These are phyloP conservation scores for Apistogramma diplotaenia DNA, from an alignment of 2,113 vertebrate species.

Conservation along the genomic window DNA sequence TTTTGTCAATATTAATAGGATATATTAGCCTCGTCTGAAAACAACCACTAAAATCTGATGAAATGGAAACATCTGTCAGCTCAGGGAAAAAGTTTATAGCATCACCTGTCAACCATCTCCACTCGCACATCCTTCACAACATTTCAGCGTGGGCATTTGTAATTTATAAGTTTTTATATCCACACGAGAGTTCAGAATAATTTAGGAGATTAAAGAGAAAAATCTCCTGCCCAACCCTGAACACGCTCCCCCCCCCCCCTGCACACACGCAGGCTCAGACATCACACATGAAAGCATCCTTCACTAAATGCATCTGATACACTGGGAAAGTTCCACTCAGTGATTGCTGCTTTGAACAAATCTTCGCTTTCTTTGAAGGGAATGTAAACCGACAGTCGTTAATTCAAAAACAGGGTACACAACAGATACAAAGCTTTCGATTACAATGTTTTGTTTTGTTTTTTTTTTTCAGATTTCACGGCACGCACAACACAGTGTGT, in stretches of 20 bases:
- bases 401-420: slow-evolving; percentile 29
- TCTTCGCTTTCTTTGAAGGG: slow-evolving; percentile 30
- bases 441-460: slow-evolving; percentile 42
- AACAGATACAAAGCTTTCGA: slow-evolving; percentile 45
- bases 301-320: slow-evolving; percentile 41
- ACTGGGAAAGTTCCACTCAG: slow-evolving; percentile 18
- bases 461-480: neutral
- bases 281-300: slow-evolving; percentile 56
- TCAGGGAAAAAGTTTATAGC: neutral
- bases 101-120: slow-evolving; percentile 36
- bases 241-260: neutral
- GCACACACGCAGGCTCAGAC: neutral
- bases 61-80: slow-evolving; percentile 52
- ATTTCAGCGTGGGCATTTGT: slow-evolving; percentile 5
- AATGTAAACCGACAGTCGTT: slow-evolving; percentile 32
- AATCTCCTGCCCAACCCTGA: slow-evolving; percentile 21
- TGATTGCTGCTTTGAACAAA: slow-evolving; percentile 45
- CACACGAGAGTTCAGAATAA: slow-evolving; percentile 49
- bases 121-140: slow-evolving; percentile 14
- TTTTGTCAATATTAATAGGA: slow-evolving; percentile 51
- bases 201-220: slow-evolving; percentile 63
- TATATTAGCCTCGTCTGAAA: slow-evolving; percentile 42
- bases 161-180: slow-evolving; percentile 40
- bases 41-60: slow-evolving; percentile 30
- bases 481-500: slow-evolving; percentile 20